Percentiles rank a stretch among this genome's conserved stretches.
phyloP scores from a whole-genome alignment of 2,888 invertebrate genomes.

The Drosophila differens region DNA sequence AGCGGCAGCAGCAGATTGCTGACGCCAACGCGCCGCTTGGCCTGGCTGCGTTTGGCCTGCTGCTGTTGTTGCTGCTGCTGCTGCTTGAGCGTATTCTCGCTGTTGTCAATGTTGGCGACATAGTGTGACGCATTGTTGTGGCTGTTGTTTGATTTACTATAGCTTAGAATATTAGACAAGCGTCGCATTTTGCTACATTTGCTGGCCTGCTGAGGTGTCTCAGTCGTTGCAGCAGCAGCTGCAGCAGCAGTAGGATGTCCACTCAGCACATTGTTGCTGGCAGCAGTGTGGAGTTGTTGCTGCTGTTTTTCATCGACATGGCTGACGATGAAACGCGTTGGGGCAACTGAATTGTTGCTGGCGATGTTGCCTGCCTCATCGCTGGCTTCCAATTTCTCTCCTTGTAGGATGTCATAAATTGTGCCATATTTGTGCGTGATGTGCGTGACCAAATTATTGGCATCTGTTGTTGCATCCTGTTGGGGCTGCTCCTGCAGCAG shows the following conservation, averaged over 20 bases:
- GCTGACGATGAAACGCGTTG: slow-evolving; percentile 83
- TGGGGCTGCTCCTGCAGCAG: slow-evolving; percentile 16
- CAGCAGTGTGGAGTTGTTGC: slow-evolving; percentile 3
- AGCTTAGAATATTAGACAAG: slow-evolving; percentile 85
- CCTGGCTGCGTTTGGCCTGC: slow-evolving; percentile 57
- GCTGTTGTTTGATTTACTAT: slow-evolving; percentile 57
- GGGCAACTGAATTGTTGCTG: slow-evolving; percentile 55
- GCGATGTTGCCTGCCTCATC: slow-evolving; percentile 17
- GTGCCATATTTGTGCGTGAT: slow-evolving; percentile 82
- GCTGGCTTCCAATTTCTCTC: slow-evolving; percentile 72
- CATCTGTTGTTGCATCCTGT: slow-evolving; percentile 48
- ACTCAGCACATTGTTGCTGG: slow-evolving; percentile 9
- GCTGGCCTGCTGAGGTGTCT: slow-evolving; percentile 33
- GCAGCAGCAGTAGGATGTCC: slow-evolving; percentile 5
- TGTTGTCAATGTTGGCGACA: slow-evolving; percentile 9
- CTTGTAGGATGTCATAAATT: slow-evolving; percentile 85
- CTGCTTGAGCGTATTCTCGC: slow-evolving; percentile 17
- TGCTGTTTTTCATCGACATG: slow-evolving; percentile 82
- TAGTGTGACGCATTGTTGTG: slow-evolving; percentile 33
- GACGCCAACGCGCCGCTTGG: slow-evolving; percentile 76
- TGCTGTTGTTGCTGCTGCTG: slow-evolving; percentile 28
- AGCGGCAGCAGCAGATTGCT: slow-evolving; percentile 80
- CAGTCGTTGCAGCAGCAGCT: slow-evolving; percentile 18
- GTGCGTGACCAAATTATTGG: slow-evolving; percentile 49
- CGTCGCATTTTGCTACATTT: slow-evolving; percentile 82